Evolutionary conservation across 2,888 invertebrate genomes (phyloP), one percentile per base, ranked within the genome.

Genomic region (Dasysyrphus albostriatus): DNA sequence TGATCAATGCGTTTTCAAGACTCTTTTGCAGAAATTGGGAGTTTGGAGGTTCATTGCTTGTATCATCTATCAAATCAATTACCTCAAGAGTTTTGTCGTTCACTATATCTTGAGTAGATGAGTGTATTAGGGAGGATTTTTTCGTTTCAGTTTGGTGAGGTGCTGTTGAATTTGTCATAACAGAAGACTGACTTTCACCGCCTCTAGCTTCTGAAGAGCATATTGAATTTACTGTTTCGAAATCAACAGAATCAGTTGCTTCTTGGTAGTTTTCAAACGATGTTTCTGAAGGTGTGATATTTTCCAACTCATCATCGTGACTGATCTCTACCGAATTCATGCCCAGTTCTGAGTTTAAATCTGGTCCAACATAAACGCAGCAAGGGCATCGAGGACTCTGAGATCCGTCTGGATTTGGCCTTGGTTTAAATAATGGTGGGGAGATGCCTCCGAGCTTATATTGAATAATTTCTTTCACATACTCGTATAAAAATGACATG

Each of bases 401-500:
- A 19, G 51, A n/a, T 14, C 7, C 10, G 24, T 7, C 10, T n/a
- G 5, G 2, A 8, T n/a, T 16, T 1, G 14, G 14, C 1, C 0
- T 4, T 10, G 67, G 54, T 12, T 19, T 19, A 7, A 87, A 49
- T 12, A 87, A 65, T 5, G 85, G 85, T 8, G 85, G 85, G 14
- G 42, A 24, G 0, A 87, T 54, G 9, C 85, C 82, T 5, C 85
- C 85, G 24, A 85, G 24, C 10, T 34, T 80, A n/a, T 37, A 1
- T 61, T 70, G n/a, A 3, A 85, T 59, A 0, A 3, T 14, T 12
- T 49, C 16, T 19, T 59, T 81, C 0, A 19, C 39, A 0, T 1
- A 16, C 0, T 63, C 51, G 10, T 87, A 87, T 54, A 82, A 16
- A 44, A 87, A 87, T 6, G 78, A 9, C 70, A 87, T 49, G 8